Conservation (phyloP, 2,888 invertebrate genomes). For the Melolontha melolontha region DNA sequence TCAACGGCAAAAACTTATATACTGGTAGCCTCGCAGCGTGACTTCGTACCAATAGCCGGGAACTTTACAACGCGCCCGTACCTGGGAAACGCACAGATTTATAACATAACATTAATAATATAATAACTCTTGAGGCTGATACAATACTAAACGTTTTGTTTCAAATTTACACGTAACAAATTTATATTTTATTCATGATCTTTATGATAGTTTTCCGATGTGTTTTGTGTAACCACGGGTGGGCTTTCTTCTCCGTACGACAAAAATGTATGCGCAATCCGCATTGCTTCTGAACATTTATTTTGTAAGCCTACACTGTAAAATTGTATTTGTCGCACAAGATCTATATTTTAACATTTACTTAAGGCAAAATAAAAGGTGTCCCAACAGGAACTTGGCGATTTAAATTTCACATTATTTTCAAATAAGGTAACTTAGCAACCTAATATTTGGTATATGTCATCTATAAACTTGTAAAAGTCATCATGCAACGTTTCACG, state of each 20-base stretch:
- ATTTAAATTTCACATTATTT: too few species aligned
- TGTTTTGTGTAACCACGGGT: slow-evolving; percentile 26
- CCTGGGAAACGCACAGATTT: slow-evolving; percentile 43
- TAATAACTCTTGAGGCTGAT: slow-evolving; percentile 37
- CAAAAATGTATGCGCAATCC: slow-evolving; percentile 30
- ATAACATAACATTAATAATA: slow-evolving; percentile 46
- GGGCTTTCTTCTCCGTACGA: slow-evolving; percentile 21
- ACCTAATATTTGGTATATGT: too few species aligned
- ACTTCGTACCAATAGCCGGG: slow-evolving; percentile 32
- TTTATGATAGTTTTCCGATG: slow-evolving; percentile 35
- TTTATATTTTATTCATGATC: slow-evolving; percentile 46
- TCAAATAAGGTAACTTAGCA: too few species aligned
- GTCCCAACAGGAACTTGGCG: too few species aligned
- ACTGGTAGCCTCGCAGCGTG: slow-evolving; percentile 43
- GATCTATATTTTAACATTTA: too few species aligned
- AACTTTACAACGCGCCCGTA: slow-evolving; percentile 32
- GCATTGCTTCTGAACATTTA: slow-evolving; percentile 21
- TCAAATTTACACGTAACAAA: slow-evolving; percentile 44
- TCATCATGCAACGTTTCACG: too few species aligned
- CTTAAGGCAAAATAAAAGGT: too few species aligned
- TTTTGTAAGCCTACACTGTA: slow-evolving; percentile 14
- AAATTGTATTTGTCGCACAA: not conserved
- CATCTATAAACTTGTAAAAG: too few species aligned
- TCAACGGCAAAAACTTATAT: slow-evolving; percentile 36
- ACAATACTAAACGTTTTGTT: slow-evolving; percentile 42